Conservation (phyloP, 2,797 vertebrate genomes). For the Hemibagrus guttatus region DNA sequence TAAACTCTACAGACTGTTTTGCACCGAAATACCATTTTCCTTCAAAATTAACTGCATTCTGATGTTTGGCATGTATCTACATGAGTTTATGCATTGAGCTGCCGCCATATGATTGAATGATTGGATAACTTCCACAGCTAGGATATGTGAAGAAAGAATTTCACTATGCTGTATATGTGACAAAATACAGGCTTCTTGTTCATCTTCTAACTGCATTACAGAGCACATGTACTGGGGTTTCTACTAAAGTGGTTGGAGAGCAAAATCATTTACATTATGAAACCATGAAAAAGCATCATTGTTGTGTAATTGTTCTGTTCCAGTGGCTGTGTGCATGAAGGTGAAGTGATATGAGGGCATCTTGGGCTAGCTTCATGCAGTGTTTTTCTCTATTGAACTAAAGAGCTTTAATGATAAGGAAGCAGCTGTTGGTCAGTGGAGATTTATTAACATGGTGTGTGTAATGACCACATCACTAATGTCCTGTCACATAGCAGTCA, state of each 20-base stretch:
- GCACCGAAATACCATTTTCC: neutral
- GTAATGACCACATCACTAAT: conserved; percentile 46
- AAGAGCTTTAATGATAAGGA: conserved; percentile 19
- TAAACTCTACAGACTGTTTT: neutral
- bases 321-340: neutral
- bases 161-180: too few species aligned
- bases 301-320: neutral
- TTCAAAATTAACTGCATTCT: too few species aligned
- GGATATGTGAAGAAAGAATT: too few species aligned
- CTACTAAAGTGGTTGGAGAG: neutral
- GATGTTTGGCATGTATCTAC: neutral
- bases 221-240: neutral
- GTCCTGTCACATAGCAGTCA: conserved; percentile 8
- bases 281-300: neutral
- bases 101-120: neutral
- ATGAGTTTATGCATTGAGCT: neutral
- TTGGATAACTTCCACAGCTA: neutral
- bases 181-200: too few species aligned
- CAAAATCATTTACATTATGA: neutral
- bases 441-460: conserved; percentile 47
- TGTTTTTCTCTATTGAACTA: neutral
- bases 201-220: too few species aligned
- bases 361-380: neutral
- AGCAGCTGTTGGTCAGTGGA: conserved; percentile 12
- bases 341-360: neutral